Evolutionary conservation across 1,140 invertebrate genomes (phyloP).

Genomic region (Drosophila tani): DNA sequence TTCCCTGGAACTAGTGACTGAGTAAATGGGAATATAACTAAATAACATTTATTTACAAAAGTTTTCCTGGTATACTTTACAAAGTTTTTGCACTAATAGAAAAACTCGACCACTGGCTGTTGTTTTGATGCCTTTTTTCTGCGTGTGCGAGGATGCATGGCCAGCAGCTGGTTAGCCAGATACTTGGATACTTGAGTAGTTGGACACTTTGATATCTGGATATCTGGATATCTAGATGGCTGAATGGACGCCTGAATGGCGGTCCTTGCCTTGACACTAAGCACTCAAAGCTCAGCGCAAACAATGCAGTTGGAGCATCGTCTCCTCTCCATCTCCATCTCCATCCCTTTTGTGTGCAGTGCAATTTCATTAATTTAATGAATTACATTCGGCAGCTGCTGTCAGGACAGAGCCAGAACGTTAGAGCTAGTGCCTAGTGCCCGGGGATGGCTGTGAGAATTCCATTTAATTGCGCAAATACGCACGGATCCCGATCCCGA

Average conservation of each 20-base stretch:
- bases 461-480: conserved; percentile 72
- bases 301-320: conserved; percentile 20
- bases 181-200: background rate
- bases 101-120: background rate
- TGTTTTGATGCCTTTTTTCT: background rate
- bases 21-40: background rate
- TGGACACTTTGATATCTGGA: conserved; percentile 7
- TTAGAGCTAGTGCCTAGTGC: background rate
- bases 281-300: conserved; percentile 41
- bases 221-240: background rate
- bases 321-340: background rate
- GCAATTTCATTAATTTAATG: conserved; percentile 79
- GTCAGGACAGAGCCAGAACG: background rate
- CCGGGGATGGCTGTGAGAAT: conserved; percentile 29
- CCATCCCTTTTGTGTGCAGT: conserved; percentile 45
- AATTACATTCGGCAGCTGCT: conserved; percentile 65
- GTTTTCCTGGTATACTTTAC: background rate
- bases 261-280: conserved; percentile 27
- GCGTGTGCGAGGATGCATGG: background rate
- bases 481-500: conserved; percentile 19
- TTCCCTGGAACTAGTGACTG: no score
- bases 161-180: background rate
- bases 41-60: background rate
- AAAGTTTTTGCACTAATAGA: conserved; percentile 1
- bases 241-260: conserved; percentile 9